phyloP scores from a whole-genome alignment of 2,797 vertebrate genomes.

The Onychomys leucogaster region DNA sequence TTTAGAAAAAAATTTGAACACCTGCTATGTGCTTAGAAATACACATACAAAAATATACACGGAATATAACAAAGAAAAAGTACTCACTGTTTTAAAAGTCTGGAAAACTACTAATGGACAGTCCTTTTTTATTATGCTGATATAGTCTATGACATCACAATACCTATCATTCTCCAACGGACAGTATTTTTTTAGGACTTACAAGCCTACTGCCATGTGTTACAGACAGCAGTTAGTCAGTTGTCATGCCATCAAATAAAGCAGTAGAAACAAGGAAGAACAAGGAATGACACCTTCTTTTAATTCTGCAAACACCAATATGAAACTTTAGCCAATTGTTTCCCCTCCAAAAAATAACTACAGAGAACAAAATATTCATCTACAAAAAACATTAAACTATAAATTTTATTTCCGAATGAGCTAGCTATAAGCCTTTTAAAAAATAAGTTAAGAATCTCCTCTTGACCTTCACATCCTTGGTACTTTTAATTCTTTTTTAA shows the following conservation, averaged over 20 bases:
- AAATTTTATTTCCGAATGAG: not conserved
- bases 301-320: slow-evolving; percentile 8
- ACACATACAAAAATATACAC: slow-evolving; percentile 8
- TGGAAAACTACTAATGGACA: slow-evolving; percentile 27
- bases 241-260: slow-evolving; percentile 35
- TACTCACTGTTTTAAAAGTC: slow-evolving; percentile 11
- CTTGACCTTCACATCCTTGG: not conserved
- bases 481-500: slow-evolving; percentile 51
- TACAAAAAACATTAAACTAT: slow-evolving; percentile 5
- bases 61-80: not conserved
- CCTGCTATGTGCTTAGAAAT: not conserved
- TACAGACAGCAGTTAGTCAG: not conserved
- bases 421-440: slow-evolving; percentile 13
- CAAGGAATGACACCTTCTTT: not conserved
- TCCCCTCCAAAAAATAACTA: not conserved
- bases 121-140: slow-evolving; percentile 30
- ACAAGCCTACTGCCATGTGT: not conserved
- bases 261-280: slow-evolving; percentile 28
- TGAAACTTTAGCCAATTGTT: slow-evolving; percentile 22
- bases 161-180: slow-evolving; percentile 29
- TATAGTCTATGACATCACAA: slow-evolving; percentile 75
- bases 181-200: slow-evolving; percentile 53
- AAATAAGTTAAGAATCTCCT: slow-evolving; percentile 59
- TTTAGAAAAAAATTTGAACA: slow-evolving; percentile 52
- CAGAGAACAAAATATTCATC: slow-evolving; percentile 24